phyloP scores from a whole-genome alignment of 2,113 vertebrate species.

The Clarias macrocephalus region DNA sequence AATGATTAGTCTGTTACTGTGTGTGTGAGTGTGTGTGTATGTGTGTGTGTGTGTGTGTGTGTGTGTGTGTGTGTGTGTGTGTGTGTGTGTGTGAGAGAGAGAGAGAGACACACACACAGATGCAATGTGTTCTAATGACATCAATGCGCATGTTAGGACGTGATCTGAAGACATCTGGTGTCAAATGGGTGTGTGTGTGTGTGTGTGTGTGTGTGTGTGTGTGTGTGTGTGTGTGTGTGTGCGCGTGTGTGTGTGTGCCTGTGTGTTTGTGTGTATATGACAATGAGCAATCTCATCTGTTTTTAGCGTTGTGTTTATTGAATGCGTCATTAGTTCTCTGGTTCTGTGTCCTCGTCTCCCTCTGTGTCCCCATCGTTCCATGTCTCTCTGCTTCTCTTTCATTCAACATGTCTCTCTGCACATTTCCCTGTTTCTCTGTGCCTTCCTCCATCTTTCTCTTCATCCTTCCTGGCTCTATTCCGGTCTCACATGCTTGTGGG shows the following conservation, averaged over 20 bases:
- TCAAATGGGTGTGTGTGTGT: neutral
- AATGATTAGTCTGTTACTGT: neutral
- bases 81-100: neutral
- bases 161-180: slow-evolving; percentile 2
- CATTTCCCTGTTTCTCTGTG: neutral
- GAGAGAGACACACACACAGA: neutral
- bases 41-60: neutral
- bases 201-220: neutral
- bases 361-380: neutral
- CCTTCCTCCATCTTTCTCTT: neutral
- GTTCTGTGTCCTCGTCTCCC: neutral
- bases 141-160: neutral
- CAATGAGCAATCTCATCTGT: slow-evolving; percentile 1
- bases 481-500: too few relatives aligned
- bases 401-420: neutral
- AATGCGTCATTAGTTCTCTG: neutral
- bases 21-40: neutral
- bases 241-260: slow-evolving; percentile 11
- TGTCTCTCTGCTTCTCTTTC: neutral
- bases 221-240: slow-evolving; percentile 33
- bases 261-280: slow-evolving; percentile 22
- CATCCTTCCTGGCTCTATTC: neutral
- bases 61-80: neutral
- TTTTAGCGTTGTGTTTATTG: neutral
- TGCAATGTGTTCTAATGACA: slow-evolving; percentile 12